These are phyloP conservation scores for Tineola bisselliella DNA, from an alignment of 2,888 invertebrate species.

Conservation along the genomic window DNA sequence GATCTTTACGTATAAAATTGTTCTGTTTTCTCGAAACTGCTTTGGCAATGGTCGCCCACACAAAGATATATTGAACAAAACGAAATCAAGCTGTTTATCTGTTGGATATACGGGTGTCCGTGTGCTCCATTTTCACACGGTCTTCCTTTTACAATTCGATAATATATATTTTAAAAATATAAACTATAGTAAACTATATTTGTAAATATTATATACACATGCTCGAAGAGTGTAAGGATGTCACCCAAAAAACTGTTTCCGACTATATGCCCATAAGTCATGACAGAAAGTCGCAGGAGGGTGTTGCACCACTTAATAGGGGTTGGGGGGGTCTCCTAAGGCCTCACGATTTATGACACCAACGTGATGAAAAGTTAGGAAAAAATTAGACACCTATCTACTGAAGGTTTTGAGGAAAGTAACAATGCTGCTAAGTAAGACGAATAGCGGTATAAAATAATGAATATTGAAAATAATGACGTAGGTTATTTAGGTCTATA, in stretches of 20 bases:
- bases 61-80: constrained; percentile 6
- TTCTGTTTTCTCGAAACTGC: neutral
- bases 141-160: neutral
- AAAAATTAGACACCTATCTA: constrained; percentile 4
- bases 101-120: neutral
- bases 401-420: neutral
- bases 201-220: neutral
- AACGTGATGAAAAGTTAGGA: constrained; percentile 25
- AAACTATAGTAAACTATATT: no score
- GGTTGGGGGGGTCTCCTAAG: constrained; percentile 20
- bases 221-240: neutral
- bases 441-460: neutral
- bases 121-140: neutral
- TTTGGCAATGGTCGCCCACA: neutral
- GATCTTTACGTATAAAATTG: neutral
- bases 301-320: neutral
- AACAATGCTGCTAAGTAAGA: neutral
- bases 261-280: constrained; percentile 36
- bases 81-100: constrained; percentile 4
- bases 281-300: constrained; percentile 25
- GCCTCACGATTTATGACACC: constrained; percentile 35
- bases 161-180: no score
- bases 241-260: constrained; percentile 31
- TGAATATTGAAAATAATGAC: neutral
- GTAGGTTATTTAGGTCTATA: no score